A percentile compares a stretch with the other conserved stretches of the same genome.
phyloP scores from a whole-genome alignment of 2,113 vertebrate species.

The Mormyrus lacerda region DNA sequence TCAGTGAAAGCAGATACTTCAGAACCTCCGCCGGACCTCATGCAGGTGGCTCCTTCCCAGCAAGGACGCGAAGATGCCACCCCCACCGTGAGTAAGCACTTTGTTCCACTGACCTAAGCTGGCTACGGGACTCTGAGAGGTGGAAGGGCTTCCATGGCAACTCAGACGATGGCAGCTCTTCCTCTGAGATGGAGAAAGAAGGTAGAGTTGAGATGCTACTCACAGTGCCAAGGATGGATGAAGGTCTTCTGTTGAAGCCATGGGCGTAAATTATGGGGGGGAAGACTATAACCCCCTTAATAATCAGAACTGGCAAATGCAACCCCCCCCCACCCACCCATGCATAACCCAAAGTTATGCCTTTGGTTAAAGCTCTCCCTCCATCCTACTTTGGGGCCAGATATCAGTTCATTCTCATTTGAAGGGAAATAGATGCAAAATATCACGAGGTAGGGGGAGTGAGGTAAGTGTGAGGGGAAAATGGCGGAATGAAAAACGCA shows the following conservation, averaged over 20 bases:
- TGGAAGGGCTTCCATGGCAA: slow-evolving; percentile 74
- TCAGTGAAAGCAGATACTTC: background rate
- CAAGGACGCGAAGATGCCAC: background rate
- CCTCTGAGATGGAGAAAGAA: slow-evolving; percentile 60
- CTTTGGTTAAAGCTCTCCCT: background rate
- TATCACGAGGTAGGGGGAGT: background rate
- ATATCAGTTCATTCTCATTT: background rate
- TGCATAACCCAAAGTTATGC: background rate
- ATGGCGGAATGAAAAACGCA: slow-evolving; percentile 39
- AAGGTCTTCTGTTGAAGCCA: background rate
- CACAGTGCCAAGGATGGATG: background rate
- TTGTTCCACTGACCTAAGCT: slow-evolving; percentile 68
- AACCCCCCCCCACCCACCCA: too few relatives aligned
- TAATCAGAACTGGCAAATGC: background rate
- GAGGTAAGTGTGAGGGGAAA: background rate
- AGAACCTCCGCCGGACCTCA: background rate
- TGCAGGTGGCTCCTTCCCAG: background rate
- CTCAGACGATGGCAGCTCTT: slow-evolving; percentile 87
- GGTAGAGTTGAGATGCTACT: background rate
- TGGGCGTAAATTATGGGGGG: background rate
- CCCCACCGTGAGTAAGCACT: background rate
- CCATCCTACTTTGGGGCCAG: background rate
- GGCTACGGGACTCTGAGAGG: slow-evolving; percentile 64
- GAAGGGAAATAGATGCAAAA: background rate
- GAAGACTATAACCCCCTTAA: background rate